Conservation (phyloP, 1,140 invertebrate species). For the Ceratina japonica region DNA sequence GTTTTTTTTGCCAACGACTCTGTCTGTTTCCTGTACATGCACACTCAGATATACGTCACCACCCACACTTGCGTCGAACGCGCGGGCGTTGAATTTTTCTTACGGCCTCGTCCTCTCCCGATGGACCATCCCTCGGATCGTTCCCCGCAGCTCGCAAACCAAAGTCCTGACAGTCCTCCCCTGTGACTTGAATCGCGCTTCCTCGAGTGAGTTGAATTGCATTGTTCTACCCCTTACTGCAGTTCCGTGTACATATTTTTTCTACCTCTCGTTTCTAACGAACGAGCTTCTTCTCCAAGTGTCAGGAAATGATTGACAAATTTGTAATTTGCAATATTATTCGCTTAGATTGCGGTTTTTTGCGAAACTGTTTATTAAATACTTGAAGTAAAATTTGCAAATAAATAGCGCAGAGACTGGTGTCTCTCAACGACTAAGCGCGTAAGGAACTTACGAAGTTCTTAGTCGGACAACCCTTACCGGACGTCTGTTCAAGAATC, state of each 20-base stretch:
- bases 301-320: too few relatives aligned
- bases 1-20: neutral
- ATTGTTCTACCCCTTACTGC: neutral
- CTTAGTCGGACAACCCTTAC: neutral
- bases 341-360: too few relatives aligned
- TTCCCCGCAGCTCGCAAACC: neutral
- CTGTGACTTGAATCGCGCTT: neutral
- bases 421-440: too few relatives aligned
- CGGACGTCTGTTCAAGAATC: neutral
- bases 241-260: neutral
- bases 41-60: neutral
- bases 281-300: neutral
- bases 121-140: neutral
- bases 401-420: too few relatives aligned
- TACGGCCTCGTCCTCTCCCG: neutral
- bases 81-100: constrained; percentile 22
- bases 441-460: neutral
- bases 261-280: neutral
- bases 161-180: neutral
- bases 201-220: neutral
- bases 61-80: constrained; percentile 4
- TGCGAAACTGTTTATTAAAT: too few relatives aligned
- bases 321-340: too few relatives aligned
- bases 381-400: too few relatives aligned
- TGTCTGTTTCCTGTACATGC: constrained; percentile 11